Base-by-base conservation (phyloP, 2,888 invertebrate species). In the Apotomis capreana region DNA sequence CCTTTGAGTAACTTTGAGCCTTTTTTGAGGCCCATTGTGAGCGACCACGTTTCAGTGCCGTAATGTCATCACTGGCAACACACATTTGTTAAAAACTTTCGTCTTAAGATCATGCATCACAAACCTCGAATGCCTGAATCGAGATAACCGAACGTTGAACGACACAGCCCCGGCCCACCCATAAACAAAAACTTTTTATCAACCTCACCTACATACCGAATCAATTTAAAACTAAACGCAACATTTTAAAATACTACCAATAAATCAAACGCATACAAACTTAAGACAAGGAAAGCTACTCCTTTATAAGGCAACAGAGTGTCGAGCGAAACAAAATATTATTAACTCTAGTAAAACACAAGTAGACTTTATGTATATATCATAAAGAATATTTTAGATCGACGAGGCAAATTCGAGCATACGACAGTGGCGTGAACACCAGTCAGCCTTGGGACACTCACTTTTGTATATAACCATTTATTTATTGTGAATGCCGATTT, bases 371-470 rank as follows among this genome's bases (percentile, higher is more conserved):
- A 82, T 75, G 37, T 62, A 73, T 74, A 76, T 74, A 76, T 67
- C 46, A 76, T 80, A 85, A 79, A 81, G 86, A 78, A 77, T 76
- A 77, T 79, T 84, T 86, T 83, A 78, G 80, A 77, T 74, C 78
- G 78, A 79, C 79, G 74, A 75, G 74, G 76, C 77, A 80, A 84
- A 83, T 83, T 81, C 83, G 81, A 84, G 80, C 83, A 83, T 81
- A 77, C 80, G 80, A 79, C 79, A 80, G 78, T 78, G 75, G 77
- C 78, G 79, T 78, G 83, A 80, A 79, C 80, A 87, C 86, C 74
- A 78, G 87, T 82, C 84, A 84, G 83, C 89, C 89, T 89, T 89
- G 88, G 80, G 77, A 83, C 88, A 87, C 87, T 89, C 88, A 88
- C 88, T 88, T 88, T 87, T 84, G 84, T 87, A 81, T 81, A 80